These are phyloP conservation scores for Jaculus jaculus DNA, from an alignment of 2,113 vertebrate species.

Conservation along the genomic window DNA sequence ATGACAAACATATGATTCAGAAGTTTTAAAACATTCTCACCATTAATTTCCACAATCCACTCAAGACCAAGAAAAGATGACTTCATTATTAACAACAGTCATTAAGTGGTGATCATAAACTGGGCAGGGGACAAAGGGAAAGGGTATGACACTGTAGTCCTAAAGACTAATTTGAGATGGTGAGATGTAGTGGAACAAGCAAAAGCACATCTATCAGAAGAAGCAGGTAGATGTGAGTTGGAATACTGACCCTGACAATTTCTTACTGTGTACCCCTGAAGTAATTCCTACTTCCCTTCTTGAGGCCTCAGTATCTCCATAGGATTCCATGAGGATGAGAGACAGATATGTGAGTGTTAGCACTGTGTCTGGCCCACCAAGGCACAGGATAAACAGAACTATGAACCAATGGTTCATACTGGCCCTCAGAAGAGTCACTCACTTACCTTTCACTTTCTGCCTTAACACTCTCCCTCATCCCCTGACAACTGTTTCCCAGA, in stretches of 20 bases:
- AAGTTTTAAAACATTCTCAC: slow-evolving; percentile 38
- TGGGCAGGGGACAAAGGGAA: not conserved
- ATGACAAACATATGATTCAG: slow-evolving; percentile 46
- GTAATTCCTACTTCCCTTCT: not conserved
- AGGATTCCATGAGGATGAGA: not conserved
- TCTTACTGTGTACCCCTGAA: not conserved
- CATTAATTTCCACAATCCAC: slow-evolving; percentile 14
- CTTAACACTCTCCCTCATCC: too few species aligned
- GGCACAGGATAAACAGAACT: accelerated
- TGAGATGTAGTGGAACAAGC: not conserved
- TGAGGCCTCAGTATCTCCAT: accelerated
- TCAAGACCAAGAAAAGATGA: not conserved
- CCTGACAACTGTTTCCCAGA: not conserved
- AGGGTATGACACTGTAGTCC: not conserved
- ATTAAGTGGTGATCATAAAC: not conserved
- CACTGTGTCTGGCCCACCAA: not conserved
- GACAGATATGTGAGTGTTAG: not conserved
- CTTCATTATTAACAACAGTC: not conserved
- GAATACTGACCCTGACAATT: not conserved
- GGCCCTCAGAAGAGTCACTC: not conserved
- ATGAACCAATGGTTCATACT: not conserved
- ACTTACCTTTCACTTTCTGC: not conserved
- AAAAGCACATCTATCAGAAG: not conserved
- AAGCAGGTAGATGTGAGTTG: not conserved
- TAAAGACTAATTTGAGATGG: not conserved